A percentile compares a stretch with the other conserved stretches of the same genome.
Conservation (phyloP, 2,113 vertebrate species). For the Acrocephalus arundinaceus region DNA sequence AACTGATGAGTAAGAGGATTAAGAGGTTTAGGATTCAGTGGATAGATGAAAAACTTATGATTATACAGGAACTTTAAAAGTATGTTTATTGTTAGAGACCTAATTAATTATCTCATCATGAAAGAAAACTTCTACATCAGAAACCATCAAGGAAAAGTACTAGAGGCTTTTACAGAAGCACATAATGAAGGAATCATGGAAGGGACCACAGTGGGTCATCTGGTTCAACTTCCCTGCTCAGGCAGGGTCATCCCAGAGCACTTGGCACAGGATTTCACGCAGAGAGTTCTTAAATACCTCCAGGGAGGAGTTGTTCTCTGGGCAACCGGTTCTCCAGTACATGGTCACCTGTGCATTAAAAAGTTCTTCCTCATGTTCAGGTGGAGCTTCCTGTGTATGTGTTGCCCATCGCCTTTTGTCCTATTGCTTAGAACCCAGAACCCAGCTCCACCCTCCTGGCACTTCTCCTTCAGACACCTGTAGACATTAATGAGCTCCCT, state of each 20-base stretch:
- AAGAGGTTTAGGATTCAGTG: neutral
- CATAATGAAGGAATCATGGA: neutral
- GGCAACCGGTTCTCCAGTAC: too few relatives aligned
- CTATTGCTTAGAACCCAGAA: neutral
- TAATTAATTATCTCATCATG: neutral
- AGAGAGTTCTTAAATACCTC: too few relatives aligned
- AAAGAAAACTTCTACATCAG: neutral
- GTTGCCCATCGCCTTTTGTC: neutral
- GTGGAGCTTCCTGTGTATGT: neutral
- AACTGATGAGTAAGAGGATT: neutral
- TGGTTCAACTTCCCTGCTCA: neutral
- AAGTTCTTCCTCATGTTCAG: neutral
- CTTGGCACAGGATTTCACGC: neutral
- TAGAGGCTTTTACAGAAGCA: neutral
- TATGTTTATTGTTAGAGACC: neutral
- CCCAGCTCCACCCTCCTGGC: neutral
- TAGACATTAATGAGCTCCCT: neutral
- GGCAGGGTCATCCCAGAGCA: neutral
- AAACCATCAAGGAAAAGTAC: neutral
- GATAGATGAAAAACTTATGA: neutral
- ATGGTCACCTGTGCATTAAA: neutral
- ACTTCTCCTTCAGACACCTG: neutral
- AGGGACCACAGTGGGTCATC: neutral
- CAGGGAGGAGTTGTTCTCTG: neutral
- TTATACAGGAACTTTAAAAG: neutral